These are phyloP conservation scores for Muscidifurax raptorellus DNA, from an alignment of 1,140 invertebrate genomes.

Conservation along the genomic window DNA sequence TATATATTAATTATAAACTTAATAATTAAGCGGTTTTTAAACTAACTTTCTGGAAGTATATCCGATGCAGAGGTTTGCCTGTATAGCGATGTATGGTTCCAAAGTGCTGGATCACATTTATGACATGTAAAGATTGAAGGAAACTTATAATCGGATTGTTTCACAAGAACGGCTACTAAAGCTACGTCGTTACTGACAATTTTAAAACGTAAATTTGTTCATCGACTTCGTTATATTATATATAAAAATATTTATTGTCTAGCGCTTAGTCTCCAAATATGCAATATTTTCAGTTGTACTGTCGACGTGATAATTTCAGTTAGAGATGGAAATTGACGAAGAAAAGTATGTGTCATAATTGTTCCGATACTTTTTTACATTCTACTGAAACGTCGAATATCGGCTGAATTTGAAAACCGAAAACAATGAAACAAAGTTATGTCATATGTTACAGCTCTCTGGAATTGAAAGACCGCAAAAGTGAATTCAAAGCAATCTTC, in stretches of 20 bases:
- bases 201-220: background rate
- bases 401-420: background rate
- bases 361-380: constrained; percentile 29
- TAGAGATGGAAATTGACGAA: background rate
- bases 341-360: background rate
- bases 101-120: constrained; percentile 33
- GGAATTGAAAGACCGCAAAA: constrained; percentile 16
- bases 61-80: constrained; percentile 27
- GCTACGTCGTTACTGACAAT: background rate
- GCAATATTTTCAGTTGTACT: background rate
- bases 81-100: background rate
- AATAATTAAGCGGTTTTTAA: constrained; percentile 7
- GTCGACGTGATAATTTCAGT: background rate
- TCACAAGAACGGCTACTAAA: background rate
- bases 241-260: constrained; percentile 44
- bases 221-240: background rate
- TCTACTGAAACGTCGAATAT: background rate
- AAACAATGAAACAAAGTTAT: constrained; percentile 23
- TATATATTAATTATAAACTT: constrained; percentile 21
- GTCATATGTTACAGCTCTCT: constrained; percentile 7
- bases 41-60: background rate
- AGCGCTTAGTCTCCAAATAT: background rate
- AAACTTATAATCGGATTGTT: background rate
- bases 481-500: background rate
- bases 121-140: background rate